Percentiles rank a stretch among this genome's conserved stretches.
These are phyloP conservation scores for Campoletis raptor DNA, from an alignment of 2,888 invertebrate genomes.

Conservation along the genomic window DNA sequence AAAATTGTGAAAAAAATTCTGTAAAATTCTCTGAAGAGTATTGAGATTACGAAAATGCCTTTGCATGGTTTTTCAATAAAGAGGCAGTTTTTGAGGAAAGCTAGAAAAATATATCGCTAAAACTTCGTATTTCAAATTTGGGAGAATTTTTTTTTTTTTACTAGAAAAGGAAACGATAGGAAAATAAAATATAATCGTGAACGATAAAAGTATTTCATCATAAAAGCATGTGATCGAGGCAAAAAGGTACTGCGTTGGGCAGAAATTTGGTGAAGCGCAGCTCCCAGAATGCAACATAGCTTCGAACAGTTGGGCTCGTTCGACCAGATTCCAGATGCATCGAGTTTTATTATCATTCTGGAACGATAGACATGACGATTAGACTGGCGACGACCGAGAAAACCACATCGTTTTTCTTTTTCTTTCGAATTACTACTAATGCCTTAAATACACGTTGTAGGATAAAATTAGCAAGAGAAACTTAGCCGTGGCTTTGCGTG, in stretches of 20 bases:
- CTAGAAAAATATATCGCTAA: too few species aligned
- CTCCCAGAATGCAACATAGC: background rate
- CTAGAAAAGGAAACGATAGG: background rate
- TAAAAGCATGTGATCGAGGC: background rate
- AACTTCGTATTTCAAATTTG: too few species aligned
- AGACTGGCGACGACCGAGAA: conserved; percentile 50
- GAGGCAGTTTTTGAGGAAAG: too few species aligned
- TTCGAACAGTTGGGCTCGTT: background rate
- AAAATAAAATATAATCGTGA: background rate
- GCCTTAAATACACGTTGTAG: conserved; percentile 62
- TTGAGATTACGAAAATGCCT: too few species aligned
- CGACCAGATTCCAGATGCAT: background rate
- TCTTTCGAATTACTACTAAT: conserved; percentile 59
- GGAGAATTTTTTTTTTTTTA: background rate
- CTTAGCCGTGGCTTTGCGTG: conserved; percentile 42
- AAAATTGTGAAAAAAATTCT: too few species aligned
- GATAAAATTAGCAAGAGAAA: conserved; percentile 56
- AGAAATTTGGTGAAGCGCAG: background rate
- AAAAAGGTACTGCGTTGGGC: background rate
- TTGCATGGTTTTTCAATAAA: too few species aligned
- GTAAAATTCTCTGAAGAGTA: too few species aligned
- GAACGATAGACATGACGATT: conserved; percentile 44
- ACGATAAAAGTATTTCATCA: background rate
- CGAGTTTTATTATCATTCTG: conserved; percentile 41
- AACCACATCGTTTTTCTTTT: conserved; percentile 21